Base-by-base conservation (phyloP, 2,113 vertebrate species). In the Orthonyx spaldingii region DNA sequence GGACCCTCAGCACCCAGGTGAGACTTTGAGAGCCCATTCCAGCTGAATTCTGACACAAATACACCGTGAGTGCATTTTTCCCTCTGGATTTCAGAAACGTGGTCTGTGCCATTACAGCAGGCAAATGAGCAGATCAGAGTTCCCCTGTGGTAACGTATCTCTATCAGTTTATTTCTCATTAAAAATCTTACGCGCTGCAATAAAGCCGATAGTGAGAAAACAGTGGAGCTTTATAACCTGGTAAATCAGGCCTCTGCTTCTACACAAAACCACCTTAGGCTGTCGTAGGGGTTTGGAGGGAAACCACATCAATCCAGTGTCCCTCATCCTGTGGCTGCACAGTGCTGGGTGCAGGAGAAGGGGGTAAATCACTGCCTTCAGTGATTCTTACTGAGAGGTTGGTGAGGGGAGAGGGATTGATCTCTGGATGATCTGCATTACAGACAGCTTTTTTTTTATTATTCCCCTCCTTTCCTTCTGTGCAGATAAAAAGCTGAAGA, bases 141-240 rank as follows among this genome's bases (percentile, higher is more conserved):
- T 72, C 70, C 32, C 71, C 39, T 7, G 0, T 44, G 21, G 57
- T 27, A 68, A 69, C 13, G 77, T 35, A 50, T 88, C 64, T 84
- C 87, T 56, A 52, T 69, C 89, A 84, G 81, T 84, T 91, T 79
- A 87, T 90, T 95, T 94, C 93, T 96, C 87, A 65, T 85, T 96
- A 94, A 96, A 95, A 80, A 50, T 65, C 65, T 84, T 69, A 87
- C 9, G 5, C 3, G 0, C 50, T 39, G 37, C 86, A 65, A 30
- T 84, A 49, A 82, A 96, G 81, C 27, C 56, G 19, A 72, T 66
- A 66, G 44, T 33, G 70, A 92, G 87, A 90, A 37, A 90, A 77
- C 71, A 11, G 69, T 13, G 60, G 87, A 60, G 80, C 89, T 96
- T 96, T 77, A 82, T 85, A 89, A 80, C 37, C 93, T 66, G 50